A percentile compares a stretch with the other conserved stretches of the same genome.
Conservation (phyloP, 2,797 vertebrate species). For the Natrix natrix region DNA sequence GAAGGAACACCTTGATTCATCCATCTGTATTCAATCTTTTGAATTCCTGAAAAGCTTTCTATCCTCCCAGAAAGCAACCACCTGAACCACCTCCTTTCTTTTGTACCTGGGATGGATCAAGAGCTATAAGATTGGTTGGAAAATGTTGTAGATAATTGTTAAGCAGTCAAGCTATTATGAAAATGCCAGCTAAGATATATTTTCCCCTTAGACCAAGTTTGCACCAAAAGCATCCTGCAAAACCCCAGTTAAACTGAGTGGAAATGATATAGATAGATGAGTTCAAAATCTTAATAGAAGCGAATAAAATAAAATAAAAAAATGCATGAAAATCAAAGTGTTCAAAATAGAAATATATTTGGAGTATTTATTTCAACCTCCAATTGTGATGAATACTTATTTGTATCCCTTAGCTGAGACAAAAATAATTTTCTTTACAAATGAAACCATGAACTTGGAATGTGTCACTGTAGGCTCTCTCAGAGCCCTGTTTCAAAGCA, state of each 20-base stretch:
- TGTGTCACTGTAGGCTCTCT: background rate
- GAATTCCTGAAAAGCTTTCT: background rate
- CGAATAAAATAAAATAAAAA: background rate
- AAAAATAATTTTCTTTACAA: background rate
- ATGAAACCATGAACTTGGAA: background rate
- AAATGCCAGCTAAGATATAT: background rate
- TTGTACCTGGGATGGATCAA: fast-evolving
- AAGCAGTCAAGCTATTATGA: background rate
- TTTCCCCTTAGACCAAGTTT: background rate
- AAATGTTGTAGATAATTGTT: background rate
- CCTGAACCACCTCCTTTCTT: background rate
- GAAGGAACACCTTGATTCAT: background rate
- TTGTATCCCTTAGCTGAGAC: background rate
- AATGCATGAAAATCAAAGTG: background rate
- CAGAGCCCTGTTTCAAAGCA: background rate
- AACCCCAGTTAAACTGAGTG: background rate
- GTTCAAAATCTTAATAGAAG: background rate
- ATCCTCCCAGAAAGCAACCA: background rate
- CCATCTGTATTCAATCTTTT: background rate
- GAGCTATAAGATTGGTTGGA: fast-evolving
- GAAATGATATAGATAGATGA: background rate
- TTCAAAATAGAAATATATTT: background rate
- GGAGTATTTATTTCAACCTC: background rate
- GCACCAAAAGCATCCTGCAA: background rate
- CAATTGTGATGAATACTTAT: background rate